Conservation (phyloP, 2,888 invertebrate species). For the Erannis defoliaria region DNA sequence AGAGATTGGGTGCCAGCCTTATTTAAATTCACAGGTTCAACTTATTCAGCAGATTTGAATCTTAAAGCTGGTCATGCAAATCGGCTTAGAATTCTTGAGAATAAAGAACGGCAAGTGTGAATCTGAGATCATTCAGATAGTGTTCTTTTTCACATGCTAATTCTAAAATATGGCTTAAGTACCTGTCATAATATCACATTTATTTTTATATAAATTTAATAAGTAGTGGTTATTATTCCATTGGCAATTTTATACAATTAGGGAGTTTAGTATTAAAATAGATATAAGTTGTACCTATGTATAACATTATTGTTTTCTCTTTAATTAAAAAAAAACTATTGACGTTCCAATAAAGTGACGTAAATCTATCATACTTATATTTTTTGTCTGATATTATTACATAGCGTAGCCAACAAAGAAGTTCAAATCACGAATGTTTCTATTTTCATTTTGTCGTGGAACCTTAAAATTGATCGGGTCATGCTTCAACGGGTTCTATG, state of each 20-base stretch:
- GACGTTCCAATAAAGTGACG: slow-evolving; percentile 15
- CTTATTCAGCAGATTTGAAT: slow-evolving; percentile 68
- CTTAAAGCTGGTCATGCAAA: slow-evolving; percentile 66
- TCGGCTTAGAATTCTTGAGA: slow-evolving; percentile 62
- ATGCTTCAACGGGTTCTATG: slow-evolving; percentile 61
- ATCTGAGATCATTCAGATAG: slow-evolving; percentile 30
- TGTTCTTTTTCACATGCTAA: slow-evolving; percentile 40
- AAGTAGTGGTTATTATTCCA: background rate
- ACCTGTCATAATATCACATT: background rate
- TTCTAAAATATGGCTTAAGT: background rate
- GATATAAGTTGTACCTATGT: background rate
- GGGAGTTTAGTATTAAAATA: no score
- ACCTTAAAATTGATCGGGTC: slow-evolving; percentile 51
- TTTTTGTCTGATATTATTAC: slow-evolving; percentile 28
- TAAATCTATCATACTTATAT: slow-evolving; percentile 24
- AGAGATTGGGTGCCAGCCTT: slow-evolving; percentile 59
- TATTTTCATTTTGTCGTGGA: slow-evolving; percentile 46
- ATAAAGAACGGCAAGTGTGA: slow-evolving; percentile 56
- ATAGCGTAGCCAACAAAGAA: slow-evolving; percentile 26
- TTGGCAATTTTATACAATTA: no score
- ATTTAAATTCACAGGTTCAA: slow-evolving; percentile 69
- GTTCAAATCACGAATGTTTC: slow-evolving; percentile 36
- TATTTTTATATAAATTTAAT: background rate
- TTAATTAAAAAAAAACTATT: slow-evolving; percentile 22
- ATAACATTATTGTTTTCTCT: no score